phyloP scores from a whole-genome alignment of 2,888 invertebrate genomes.

The Chironomus tentans region DNA sequence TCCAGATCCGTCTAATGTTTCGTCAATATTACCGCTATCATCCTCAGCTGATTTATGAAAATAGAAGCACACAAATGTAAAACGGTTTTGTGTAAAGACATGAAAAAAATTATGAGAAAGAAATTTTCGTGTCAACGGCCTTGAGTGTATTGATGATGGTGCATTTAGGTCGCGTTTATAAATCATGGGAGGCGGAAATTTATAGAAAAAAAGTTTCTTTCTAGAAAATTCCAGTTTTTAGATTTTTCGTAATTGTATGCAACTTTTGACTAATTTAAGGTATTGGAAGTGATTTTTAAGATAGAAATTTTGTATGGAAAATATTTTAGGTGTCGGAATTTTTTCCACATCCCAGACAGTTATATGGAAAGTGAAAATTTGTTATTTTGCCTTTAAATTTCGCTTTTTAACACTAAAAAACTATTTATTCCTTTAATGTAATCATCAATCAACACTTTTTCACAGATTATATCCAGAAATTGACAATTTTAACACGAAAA shows the following conservation, averaged over 20 bases:
- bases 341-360: not conserved
- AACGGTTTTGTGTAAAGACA: not conserved
- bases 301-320: not conserved
- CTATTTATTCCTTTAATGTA: not conserved
- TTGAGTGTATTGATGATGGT: not conserved
- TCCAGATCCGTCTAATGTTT: slow-evolving; percentile 37
- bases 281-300: not conserved
- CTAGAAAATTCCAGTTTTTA: not conserved
- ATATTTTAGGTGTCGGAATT: not conserved
- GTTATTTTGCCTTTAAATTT: not conserved
- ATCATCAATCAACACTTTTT: not conserved
- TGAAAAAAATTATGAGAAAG: not conserved
- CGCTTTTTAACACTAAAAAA: not conserved
- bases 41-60: slow-evolving; percentile 18
- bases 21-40: slow-evolving; percentile 29
- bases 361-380: slow-evolving; percentile 7
- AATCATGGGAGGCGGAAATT: not conserved
- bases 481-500: not conserved
- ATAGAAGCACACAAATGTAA: slow-evolving; percentile 21
- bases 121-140: slow-evolving; percentile 4
- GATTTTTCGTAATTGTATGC: not conserved
- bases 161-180: not conserved
- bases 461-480: not conserved
- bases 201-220: not conserved
- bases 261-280: not conserved